phyloP scores from a whole-genome alignment of 2,888 invertebrate genomes.

The Ectemnius continuus region DNA sequence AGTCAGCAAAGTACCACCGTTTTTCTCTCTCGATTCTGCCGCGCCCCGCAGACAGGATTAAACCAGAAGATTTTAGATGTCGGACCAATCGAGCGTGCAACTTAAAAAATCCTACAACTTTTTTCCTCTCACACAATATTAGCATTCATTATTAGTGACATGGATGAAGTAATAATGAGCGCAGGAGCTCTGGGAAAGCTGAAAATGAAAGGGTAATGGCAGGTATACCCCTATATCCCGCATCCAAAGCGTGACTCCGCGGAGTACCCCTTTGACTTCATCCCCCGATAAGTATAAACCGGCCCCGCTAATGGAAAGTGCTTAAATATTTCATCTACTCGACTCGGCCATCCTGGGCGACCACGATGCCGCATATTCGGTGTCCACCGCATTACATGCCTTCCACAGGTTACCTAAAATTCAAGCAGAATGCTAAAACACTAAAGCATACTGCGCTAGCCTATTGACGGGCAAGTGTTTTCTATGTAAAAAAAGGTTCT shows the following conservation, averaged over 20 bases:
- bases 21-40: not conserved
- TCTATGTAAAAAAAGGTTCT: too few species aligned
- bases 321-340: constrained; percentile 71
- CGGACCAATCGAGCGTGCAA: too few species aligned
- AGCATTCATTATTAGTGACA: too few species aligned
- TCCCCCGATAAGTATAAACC: constrained; percentile 72
- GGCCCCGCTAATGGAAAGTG: constrained; percentile 74
- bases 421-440: too few species aligned
- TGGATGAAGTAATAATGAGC: too few species aligned
- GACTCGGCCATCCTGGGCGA: constrained; percentile 36
- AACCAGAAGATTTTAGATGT: too few species aligned
- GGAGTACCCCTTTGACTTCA: constrained; percentile 71
- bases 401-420: not conserved
- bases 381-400: constrained; percentile 18
- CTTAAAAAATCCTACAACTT: too few species aligned
- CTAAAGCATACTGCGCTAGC: too few species aligned
- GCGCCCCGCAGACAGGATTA: not conserved
- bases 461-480: too few species aligned
- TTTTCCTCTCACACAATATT: too few species aligned
- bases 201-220: constrained; percentile 10
- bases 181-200: not conserved
- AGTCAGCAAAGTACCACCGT: not conserved
- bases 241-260: constrained; percentile 54
- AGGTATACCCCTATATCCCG: constrained; percentile 47
- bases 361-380: constrained; percentile 32